These are phyloP conservation scores for Rhabdornis inornatus DNA, from an alignment of 2,113 vertebrate species.

Conservation along the genomic window DNA sequence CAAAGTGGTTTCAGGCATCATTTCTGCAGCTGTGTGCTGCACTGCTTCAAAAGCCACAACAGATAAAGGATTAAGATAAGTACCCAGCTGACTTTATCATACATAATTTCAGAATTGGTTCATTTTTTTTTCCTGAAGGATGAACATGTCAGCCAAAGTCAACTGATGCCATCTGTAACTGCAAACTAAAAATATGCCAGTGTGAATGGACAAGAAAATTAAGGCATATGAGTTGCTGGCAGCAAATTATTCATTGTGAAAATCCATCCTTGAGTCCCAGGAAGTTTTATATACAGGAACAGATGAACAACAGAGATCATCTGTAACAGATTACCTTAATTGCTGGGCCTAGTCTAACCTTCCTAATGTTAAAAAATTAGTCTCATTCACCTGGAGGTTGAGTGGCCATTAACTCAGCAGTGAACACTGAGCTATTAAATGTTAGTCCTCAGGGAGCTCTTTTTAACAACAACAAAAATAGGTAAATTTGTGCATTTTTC, in stretches of 20 bases:
- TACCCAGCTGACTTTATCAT: constrained; percentile 16
- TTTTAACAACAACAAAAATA: neutral
- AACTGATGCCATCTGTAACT: constrained; percentile 41
- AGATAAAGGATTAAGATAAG: constrained; percentile 52
- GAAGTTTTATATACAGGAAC: constrained; percentile 6
- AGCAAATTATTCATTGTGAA: constrained; percentile 37
- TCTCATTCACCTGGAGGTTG: neutral
- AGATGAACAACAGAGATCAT: neutral
- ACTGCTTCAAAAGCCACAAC: constrained; percentile 34
- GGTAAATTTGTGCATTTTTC: neutral
- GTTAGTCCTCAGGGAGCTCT: neutral
- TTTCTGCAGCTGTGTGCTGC: constrained; percentile 45
- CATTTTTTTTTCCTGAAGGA: constrained; percentile 34
- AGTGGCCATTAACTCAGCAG: neutral
- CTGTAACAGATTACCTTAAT: constrained; percentile 33
- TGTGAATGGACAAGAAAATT: constrained; percentile 32
- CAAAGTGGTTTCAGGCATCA: constrained; percentile 47
- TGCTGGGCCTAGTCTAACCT: constrained; percentile 18
- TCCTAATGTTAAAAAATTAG: constrained; percentile 14
- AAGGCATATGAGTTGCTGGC: neutral
- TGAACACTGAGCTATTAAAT: neutral
- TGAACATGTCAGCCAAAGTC: constrained; percentile 36
- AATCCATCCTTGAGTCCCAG: neutral
- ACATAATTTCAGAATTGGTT: constrained; percentile 19
- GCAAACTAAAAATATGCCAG: constrained; percentile 30